phyloP scores from a whole-genome alignment of 2,797 vertebrate genomes.

The Mycteria americana region DNA sequence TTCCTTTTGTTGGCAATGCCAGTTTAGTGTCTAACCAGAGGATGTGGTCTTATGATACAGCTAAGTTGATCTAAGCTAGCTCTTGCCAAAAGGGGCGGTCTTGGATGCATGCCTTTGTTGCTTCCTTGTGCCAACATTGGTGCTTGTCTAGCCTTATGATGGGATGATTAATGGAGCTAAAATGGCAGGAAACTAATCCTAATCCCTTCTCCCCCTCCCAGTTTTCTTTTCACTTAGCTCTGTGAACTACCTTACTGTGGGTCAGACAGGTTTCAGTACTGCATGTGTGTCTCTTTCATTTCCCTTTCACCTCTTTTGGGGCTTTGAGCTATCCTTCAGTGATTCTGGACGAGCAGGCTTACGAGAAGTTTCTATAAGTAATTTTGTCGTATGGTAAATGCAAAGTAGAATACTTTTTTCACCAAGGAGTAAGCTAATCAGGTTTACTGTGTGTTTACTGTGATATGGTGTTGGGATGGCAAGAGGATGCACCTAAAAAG shows the following conservation, averaged over 20 bases:
- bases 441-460: neutral
- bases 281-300: neutral
- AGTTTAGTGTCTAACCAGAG: neutral
- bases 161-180: neutral
- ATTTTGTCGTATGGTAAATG: neutral
- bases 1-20: neutral
- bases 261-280: neutral
- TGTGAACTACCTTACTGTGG: neutral
- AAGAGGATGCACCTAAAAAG: neutral
- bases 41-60: constrained; percentile 10
- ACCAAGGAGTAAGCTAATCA: neutral
- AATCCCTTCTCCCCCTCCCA: neutral
- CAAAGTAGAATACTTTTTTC: neutral
- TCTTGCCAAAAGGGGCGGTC: neutral
- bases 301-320: neutral
- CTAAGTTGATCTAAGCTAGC: neutral
- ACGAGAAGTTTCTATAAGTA: neutral
- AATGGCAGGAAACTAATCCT: neutral
- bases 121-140: neutral
- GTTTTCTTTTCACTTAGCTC: neutral
- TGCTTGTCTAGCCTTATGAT: neutral
- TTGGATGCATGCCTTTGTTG: neutral
- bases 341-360: neutral
- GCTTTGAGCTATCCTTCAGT: neutral
- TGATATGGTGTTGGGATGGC: neutral